phyloP scores from a whole-genome alignment of 2,888 invertebrate species.

The Portevinia maculata region DNA sequence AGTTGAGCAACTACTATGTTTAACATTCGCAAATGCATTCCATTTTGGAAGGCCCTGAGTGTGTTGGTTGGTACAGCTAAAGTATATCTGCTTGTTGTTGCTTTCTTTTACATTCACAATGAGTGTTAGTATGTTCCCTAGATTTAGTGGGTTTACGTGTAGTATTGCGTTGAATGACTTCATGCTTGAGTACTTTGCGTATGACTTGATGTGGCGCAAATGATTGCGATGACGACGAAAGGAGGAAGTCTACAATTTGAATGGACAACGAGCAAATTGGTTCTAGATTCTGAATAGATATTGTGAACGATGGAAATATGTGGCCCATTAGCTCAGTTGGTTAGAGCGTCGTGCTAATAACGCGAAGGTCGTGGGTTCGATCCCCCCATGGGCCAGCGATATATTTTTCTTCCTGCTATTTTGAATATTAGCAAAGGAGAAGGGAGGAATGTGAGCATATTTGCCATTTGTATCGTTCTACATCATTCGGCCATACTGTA shows the following conservation, averaged over 20 bases:
- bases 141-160: background rate
- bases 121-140: background rate
- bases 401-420: background rate
- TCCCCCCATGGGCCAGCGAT: conserved; percentile 74
- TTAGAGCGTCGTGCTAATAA: conserved; percentile 76
- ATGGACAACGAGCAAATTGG: background rate
- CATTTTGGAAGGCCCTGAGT: background rate
- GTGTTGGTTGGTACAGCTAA: background rate
- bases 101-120: background rate
- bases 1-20: conserved; percentile 8
- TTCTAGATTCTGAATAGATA: conserved; percentile 1
- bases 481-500: too few species aligned
- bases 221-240: background rate
- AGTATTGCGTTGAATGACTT: background rate
- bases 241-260: background rate
- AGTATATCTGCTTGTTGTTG: background rate
- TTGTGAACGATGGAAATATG: background rate
- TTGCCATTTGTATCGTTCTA: too few species aligned
- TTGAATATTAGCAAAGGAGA: background rate
- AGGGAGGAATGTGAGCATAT: background rate
- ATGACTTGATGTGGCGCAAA: background rate
- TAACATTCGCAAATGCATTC: conserved; percentile 5
- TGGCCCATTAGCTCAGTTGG: conserved; percentile 75
- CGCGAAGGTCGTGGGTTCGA: conserved; percentile 76
- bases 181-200: background rate